These are phyloP conservation scores for Darwinula stevensoni DNA, from an alignment of 2,888 invertebrate genomes.

Conservation along the genomic window DNA sequence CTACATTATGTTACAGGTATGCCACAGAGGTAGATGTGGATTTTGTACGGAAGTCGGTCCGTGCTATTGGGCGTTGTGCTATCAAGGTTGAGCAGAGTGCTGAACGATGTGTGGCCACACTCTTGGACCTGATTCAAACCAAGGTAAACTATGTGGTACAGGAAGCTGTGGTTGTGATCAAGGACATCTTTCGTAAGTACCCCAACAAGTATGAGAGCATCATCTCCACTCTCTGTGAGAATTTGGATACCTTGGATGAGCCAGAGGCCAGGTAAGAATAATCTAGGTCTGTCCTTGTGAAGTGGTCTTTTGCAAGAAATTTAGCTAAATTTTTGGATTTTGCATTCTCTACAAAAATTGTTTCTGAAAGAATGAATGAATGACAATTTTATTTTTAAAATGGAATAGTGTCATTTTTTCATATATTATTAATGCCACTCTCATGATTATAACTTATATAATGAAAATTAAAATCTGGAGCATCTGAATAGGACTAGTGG, in stretches of 20 bases:
- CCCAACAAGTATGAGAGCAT: slow-evolving; percentile 99
- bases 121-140: slow-evolving; percentile 90
- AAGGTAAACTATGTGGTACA: slow-evolving; percentile 99
- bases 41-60: slow-evolving; percentile 92
- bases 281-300: too few species aligned
- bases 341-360: too few species aligned
- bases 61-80: slow-evolving; percentile 94
- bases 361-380: too few species aligned
- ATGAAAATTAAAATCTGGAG: too few species aligned
- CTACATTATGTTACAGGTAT: slow-evolving; percentile 25
- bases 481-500: too few species aligned
- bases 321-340: too few species aligned
- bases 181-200: slow-evolving; percentile 82
- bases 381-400: too few species aligned
- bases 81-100: slow-evolving; percentile 96
- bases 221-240: slow-evolving; percentile 93
- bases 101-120: slow-evolving; percentile 87
- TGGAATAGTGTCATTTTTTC: too few species aligned
- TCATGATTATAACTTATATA: too few species aligned
- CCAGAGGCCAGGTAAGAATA: slow-evolving; percentile 95
- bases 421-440: too few species aligned
- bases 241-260: slow-evolving; percentile 90
- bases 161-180: slow-evolving; percentile 97
- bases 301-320: too few species aligned
- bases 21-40: slow-evolving; percentile 99